Evolutionary conservation across 2,888 invertebrate genomes (phyloP), one percentile per base, ranked within the genome.

Genomic region (Drosophila hamatofila): DNA sequence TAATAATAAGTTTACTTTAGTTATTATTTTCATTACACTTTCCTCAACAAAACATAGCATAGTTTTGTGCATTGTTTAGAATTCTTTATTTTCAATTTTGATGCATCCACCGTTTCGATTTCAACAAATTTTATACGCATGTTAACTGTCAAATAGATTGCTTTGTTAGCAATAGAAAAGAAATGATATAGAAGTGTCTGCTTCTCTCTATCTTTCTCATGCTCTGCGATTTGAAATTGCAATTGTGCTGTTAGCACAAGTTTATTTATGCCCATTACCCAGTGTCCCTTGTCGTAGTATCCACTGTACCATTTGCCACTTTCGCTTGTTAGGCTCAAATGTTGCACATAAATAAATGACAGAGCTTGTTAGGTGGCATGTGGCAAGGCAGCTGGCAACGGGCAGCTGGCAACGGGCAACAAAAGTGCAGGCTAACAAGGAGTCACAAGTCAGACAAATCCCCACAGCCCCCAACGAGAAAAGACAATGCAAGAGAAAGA

Each of bases 251-350:
- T 21, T 42, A 42, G 33, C 48, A 57, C 48, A 57, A 58, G 75
- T 77, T 70, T 83, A 72, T 83, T 83, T 75, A 71, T 75, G 78
- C 55, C 68, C 61, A 66, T 70, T 78, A 49, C 35, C 37, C 21
- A 57, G 44, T 35, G 54, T 23, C 27, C 46, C 48, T 21, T 39
- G 51, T 42, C 25, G 25, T 18, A 37, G 44, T 59, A 42, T 63
- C 25, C 39, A 56, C 42, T 56, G 56, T 71, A 59, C 56, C 56
- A 52, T 58, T 71, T 75, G 63, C 51, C 71, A 83, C 88, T 66
- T 87, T 87, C 68, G 82, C 89, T 88, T 88, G 83, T 83, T 83
- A 88, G 88, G 87, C 89, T 74, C 89, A 66, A 80, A 73, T 73
- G 77, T 69, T 80, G 86, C 72, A 76, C 78, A 85, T 83, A 83